Evolutionary conservation across 2,888 invertebrate species (phyloP).

Genomic region (Mesorhabditis sp.): DNA sequence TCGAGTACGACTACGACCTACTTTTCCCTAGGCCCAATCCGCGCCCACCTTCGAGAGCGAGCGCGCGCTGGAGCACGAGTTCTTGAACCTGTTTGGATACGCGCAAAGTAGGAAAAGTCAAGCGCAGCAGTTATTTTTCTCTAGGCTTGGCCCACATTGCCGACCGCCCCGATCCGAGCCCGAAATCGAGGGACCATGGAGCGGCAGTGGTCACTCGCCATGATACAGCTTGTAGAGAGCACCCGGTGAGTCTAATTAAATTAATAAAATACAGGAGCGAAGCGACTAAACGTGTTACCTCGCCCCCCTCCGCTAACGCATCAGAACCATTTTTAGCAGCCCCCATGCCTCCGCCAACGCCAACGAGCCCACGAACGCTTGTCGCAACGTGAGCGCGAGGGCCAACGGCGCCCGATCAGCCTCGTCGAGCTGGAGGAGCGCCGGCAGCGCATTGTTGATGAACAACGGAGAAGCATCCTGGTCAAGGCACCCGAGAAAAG

Average conservation of each 20-base stretch:
- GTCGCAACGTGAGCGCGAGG: too few relatives aligned
- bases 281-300: too few relatives aligned
- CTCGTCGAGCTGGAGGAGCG: not conserved
- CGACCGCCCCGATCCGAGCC: not conserved
- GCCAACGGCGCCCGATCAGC: not conserved
- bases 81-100: constrained; percentile 46
- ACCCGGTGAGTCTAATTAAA: too few relatives aligned
- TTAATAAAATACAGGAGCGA: too few relatives aligned
- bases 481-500: not conserved
- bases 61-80: constrained; percentile 42
- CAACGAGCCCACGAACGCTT: too few relatives aligned
- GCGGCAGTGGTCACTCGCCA: too few relatives aligned
- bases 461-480: not conserved
- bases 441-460: not conserved
- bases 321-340: too few relatives aligned
- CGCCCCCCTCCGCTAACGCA: too few relatives aligned
- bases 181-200: too few relatives aligned
- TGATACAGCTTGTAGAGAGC: too few relatives aligned
- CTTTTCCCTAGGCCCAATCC: not conserved
- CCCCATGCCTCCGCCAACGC: too few relatives aligned
- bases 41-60: not conserved
- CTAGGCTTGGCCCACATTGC: not conserved
- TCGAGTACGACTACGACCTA: constrained; percentile 1
- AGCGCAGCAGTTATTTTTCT: not conserved
- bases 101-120: constrained; percentile 28